These are phyloP conservation scores for Eublepharis macularius DNA, from an alignment of 2,113 vertebrate species.

Conservation along the genomic window DNA sequence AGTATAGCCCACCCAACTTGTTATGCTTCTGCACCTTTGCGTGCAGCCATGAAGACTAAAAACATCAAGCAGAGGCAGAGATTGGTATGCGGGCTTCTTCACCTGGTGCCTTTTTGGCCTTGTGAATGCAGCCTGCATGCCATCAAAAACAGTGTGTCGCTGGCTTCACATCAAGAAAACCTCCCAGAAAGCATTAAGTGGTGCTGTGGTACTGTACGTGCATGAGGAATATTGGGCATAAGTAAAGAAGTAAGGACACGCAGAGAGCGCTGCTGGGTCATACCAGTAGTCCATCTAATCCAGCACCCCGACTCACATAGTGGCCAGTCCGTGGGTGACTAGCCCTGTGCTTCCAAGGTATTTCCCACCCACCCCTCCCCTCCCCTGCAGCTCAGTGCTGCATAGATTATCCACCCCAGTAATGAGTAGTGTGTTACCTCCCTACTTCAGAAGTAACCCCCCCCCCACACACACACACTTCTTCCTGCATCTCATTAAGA, in stretches of 20 bases:
- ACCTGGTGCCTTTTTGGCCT: background rate
- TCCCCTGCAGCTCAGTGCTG: no score
- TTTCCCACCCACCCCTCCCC: no score
- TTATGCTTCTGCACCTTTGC: background rate
- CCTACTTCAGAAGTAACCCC: no score
- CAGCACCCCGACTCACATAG: no score
- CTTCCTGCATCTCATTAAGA: background rate
- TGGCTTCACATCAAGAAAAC: background rate
- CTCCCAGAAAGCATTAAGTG: background rate
- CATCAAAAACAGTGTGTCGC: background rate
- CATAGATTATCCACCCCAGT: no score
- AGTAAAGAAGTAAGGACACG: background rate
- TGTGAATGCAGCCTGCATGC: background rate
- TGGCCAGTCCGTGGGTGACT: no score
- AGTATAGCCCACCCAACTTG: background rate
- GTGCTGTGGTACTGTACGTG: background rate
- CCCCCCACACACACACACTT: background rate
- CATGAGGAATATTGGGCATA: background rate
- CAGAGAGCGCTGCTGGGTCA: no score
- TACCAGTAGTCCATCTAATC: no score
- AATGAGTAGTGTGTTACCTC: no score
- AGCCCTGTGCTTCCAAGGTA: no score
- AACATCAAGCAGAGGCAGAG: background rate
- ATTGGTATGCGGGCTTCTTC: background rate
- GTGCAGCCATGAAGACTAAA: background rate